Evolutionary conservation across 1,140 invertebrate species (phyloP), one percentile per base, ranked within the genome.

Genomic region (Pinna nobilis): DNA sequence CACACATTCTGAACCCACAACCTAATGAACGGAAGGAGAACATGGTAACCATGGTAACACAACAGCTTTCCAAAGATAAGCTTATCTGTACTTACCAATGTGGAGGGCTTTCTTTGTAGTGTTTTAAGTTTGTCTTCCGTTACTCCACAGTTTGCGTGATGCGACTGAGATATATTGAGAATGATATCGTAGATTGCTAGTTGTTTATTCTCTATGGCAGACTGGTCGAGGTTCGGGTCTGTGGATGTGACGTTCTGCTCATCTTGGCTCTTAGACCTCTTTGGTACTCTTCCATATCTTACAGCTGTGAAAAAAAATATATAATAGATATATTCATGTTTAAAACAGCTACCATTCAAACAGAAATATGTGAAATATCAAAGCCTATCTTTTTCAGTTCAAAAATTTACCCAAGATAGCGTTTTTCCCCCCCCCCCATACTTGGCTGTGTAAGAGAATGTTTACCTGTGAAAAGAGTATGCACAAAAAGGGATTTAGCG

Each of bases 261-360:
- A 77, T 93, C 92, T 67, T 93, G 91, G 88, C 97, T 96, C 77
- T 96, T 92, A 23, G 95, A 94, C 81, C 96, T 92, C 89, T 98
- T 98, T 53, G 97, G 97, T 70, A 98, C 96, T 67, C 97, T 92
- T 55, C 97, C 97, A 91, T 98, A 98, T 83, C 97, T 91, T 53
- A 98, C 97, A 86, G 97, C 97, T 98, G 91, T 39, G 78, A 84
- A 41, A 69, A 69, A 20, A 78, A 53, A 69, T 44, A 41, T 51
- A 55, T 57, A 30, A 39, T 51, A 32, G 4, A 30, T 28, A 50
- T 1, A 51, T 15, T 44, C 47, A 47, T 25, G 28, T 25, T 11
- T 5, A 18, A 71, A 41, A n/a, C 39, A 39, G 6, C 7, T 44
- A 49, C 23, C 20, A 39, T 25, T 47, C 15, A n/a, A 59, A n/a